Evolutionary conservation across 2,113 vertebrate genomes (phyloP), one percentile per base, ranked within the genome.

Genomic region (Notiomystis cincta): DNA sequence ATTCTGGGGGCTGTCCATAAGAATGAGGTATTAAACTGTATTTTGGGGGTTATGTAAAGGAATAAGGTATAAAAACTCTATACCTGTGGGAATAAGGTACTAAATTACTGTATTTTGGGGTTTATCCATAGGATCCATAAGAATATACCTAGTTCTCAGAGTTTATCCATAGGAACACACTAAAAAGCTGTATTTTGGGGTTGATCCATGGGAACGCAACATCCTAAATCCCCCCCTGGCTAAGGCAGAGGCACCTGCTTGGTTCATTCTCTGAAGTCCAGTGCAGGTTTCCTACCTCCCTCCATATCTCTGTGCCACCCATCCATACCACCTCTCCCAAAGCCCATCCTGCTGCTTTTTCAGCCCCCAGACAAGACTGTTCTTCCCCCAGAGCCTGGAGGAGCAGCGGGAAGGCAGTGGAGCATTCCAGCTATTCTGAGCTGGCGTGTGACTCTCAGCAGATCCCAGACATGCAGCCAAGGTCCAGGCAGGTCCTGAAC

Each of bases 391-490:
- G 17, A 48, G 69, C 24, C 53, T 2, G 4, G 20, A n/a, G 7
- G 10, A 35, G 54, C 71, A 71, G 57, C 10, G 37, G 57, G 60
- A 42, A 67, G 64, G 83, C 40, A 51, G 24, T 3, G 56, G 42
- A 15, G 44, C 86, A 92, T 95, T 96, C 91, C 94, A 89, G 91
- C 95, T 97, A 96, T 87, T 93, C 91, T 84, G 72, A 95, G 94
- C 95, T 7, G 44, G 72, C 66, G 37, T 87, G 93, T 95, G 91
- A 96, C 89, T 92, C 91, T 94, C 91, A 96, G 94, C 89, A 93
- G 95, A 82, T 47, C 83, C 24, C 78, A 58, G 76, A 90, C 76
- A 87, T 0, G 19, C 53, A 78, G 91, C 91, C 93, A 95, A 78
- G 30, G 69, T 71, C 56, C 87, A 83, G 62, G 80, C 91, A 92